phyloP scores from a whole-genome alignment of 2,888 invertebrate species.

The Temnothorax rugatulus region DNA sequence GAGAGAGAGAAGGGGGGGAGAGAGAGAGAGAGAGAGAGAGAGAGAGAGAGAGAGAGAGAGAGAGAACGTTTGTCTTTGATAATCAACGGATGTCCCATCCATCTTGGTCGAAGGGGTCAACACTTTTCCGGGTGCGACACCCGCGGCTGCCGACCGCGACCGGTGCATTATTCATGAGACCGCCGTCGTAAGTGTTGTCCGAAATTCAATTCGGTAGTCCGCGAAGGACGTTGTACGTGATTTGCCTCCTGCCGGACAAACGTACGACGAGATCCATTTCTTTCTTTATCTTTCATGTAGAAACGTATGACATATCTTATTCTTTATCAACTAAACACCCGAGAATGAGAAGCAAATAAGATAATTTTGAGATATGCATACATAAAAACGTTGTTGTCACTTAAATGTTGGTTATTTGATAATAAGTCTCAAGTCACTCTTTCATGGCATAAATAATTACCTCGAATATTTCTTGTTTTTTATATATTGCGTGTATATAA shows the following conservation, averaged over 20 bases:
- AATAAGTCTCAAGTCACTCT: background rate
- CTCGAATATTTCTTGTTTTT: background rate
- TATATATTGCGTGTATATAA: background rate
- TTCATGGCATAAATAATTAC: background rate
- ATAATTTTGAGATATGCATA: background rate
- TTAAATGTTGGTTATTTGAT: background rate
- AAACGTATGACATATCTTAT: conserved; percentile 15
- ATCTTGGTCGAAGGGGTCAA: conserved; percentile 77
- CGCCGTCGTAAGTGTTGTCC: conserved; percentile 78
- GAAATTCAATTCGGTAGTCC: conserved; percentile 79
- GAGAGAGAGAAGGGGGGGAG: background rate
- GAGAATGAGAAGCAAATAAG: background rate
- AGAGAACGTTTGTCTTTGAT: conserved; percentile 75
- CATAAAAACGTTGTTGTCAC: background rate
- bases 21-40: conserved; percentile 6
- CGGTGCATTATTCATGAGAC: conserved; percentile 77
- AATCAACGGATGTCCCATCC: conserved; percentile 75
- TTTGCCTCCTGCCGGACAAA: conserved; percentile 73
- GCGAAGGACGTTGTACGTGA: conserved; percentile 75
- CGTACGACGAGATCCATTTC: conserved; percentile 36
- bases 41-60: background rate
- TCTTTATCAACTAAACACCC: background rate
- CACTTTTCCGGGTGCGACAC: conserved; percentile 73
- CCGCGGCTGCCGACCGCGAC: conserved; percentile 61
- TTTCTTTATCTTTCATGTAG: conserved; percentile 18